phyloP scores from a whole-genome alignment of 1,140 invertebrate species.

The Asobara japonica region DNA sequence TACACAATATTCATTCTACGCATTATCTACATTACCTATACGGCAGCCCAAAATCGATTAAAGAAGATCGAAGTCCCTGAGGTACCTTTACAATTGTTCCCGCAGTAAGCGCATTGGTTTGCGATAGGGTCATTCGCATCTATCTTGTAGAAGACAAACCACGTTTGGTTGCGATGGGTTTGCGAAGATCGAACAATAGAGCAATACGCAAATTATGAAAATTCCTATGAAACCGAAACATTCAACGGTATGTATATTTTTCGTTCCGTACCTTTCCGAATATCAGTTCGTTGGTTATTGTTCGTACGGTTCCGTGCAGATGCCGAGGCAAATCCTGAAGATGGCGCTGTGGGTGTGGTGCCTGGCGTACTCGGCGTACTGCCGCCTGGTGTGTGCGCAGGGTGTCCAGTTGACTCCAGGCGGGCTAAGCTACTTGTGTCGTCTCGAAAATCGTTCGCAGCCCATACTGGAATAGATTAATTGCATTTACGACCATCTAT shows the following conservation, averaged over 20 bases:
- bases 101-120: too few species aligned
- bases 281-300: slow-evolving; percentile 52
- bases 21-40: too few species aligned
- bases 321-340: slow-evolving; percentile 62
- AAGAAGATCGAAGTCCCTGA: too few species aligned
- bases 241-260: neutral
- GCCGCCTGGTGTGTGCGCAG: slow-evolving; percentile 59
- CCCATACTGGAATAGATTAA: slow-evolving; percentile 77
- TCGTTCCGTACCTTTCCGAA: slow-evolving; percentile 54
- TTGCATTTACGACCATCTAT: too few species aligned
- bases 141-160: too few species aligned
- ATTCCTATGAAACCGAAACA: neutral
- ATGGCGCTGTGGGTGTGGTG: slow-evolving; percentile 70
- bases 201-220: too few species aligned
- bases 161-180: too few species aligned
- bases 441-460: slow-evolving; percentile 84
- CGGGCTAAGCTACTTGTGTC: slow-evolving; percentile 71
- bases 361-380: slow-evolving; percentile 72
- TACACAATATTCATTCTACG: too few species aligned
- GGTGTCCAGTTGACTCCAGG: slow-evolving; percentile 58
- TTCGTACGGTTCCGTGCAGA: slow-evolving; percentile 56
- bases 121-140: too few species aligned
- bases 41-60: too few species aligned
- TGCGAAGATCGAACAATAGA: too few species aligned
- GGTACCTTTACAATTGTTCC: too few species aligned